Evolutionary conservation across 2,113 vertebrate species (phyloP).

Genomic region (Etia nguti): DNA sequence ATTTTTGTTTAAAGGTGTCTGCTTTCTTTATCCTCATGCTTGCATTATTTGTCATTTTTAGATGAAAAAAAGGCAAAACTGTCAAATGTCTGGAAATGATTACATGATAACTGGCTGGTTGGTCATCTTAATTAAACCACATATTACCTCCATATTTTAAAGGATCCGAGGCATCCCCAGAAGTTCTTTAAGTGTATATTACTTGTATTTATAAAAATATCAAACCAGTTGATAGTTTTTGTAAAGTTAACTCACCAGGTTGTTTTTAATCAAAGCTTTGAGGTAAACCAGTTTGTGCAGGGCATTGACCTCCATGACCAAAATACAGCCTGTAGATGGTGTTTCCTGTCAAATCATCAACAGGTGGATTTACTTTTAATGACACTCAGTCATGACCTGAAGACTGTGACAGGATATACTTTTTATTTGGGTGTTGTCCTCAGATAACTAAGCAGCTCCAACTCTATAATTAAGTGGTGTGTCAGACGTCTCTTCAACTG

Average conservation of each 20-base stretch:
- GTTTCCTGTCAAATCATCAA: not conserved
- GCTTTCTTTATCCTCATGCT: not conserved
- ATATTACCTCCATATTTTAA: not conserved
- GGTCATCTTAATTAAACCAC: not conserved
- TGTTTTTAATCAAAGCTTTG: not conserved
- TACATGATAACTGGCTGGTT: not conserved
- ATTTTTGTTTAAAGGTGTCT: not conserved
- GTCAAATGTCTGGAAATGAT: not conserved
- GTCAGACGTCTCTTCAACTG: not conserved
- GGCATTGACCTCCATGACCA: not conserved
- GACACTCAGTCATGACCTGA: constrained; percentile 17
- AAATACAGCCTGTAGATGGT: not conserved
- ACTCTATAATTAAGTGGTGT: not conserved
- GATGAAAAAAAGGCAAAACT: not conserved
- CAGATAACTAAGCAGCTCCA: not conserved
- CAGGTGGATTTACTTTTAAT: not conserved
- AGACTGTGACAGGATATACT: not conserved
- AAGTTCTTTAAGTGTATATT: not conserved
- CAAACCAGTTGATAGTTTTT: not conserved
- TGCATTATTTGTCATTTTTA: not conserved
- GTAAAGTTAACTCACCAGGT: not conserved
- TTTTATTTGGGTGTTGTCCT: not conserved
- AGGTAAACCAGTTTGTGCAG: not conserved
- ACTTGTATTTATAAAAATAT: not conserved
- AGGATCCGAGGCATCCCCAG: not conserved